Conservation (phyloP, 2,797 vertebrate species). For the Calcarius lapponicus region DNA sequence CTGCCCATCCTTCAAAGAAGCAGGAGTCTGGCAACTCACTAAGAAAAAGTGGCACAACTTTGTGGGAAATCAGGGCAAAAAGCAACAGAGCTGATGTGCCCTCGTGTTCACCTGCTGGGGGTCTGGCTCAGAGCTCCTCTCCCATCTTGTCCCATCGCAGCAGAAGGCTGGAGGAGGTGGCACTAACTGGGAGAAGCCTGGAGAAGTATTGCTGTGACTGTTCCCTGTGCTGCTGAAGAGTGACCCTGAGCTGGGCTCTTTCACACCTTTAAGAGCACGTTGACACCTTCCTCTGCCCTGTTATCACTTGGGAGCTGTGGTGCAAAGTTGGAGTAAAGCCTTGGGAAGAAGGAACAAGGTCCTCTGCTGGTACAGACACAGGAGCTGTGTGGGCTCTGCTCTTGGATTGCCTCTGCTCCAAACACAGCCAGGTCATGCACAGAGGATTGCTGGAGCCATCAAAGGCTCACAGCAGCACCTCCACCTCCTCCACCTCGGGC, state of each 20-base stretch:
- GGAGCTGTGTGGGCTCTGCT: background rate
- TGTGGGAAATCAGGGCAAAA: background rate
- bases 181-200: background rate
- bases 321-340: background rate
- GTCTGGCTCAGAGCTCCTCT: background rate
- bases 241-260: background rate
- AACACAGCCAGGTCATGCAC: fast-evolving
- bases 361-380: background rate
- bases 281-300: background rate
- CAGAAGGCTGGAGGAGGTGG: background rate
- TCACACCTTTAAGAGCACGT: background rate
- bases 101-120: background rate
- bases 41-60: background rate
- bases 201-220: background rate
- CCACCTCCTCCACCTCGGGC: background rate
- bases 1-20: background rate
- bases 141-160: background rate
- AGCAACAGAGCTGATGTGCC: background rate
- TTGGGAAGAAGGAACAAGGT: background rate
- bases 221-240: background rate
- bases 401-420: background rate
- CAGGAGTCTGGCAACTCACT: background rate
- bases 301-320: background rate
- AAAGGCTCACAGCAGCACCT: background rate
- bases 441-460: background rate